Base-by-base conservation (phyloP, 2,113 vertebrate species). In the Cyanoderma ruficeps region DNA sequence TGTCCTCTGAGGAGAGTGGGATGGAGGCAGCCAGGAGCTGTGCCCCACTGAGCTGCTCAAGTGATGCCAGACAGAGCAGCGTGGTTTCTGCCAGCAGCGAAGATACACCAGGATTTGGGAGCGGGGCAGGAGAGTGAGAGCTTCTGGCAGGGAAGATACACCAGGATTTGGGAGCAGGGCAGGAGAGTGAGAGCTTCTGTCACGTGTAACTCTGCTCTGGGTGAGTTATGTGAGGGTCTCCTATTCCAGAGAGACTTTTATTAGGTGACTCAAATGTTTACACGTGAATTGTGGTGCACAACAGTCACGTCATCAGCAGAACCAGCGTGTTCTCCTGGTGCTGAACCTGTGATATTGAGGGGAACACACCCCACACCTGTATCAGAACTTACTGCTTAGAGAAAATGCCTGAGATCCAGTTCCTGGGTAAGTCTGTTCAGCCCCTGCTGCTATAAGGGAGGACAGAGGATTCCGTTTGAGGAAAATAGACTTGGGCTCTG, bases 271-370 rank as follows among this genome's bases (percentile, higher is more conserved):
- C 0, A 0, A 13, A 8, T 6, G 10, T 59, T 49, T 15, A 1
- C 14, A 3, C 1, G 0, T 23, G 78, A 39, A 25, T 20, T 0
- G 0, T 7, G 41, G 52, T 30, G 55, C 15, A 2, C 30, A 49
- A 3, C 10, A 1, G 15, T 49, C 17, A 3, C 11, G 1, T 4
- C 50, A 44, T 6, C 68, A 31, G 42, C 47, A 15, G 12, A 41
- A 7, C 2, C 19, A 37, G 60, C 3, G 12, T 6, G 4, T 17
- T 59, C 47, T 11, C 60, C 89, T 70, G 24, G 30, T 68, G 90
- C 6, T 8, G 30, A 41, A 10, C n/a, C 53, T 30, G 27, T 28
- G 19, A 3, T 12, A 2, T 2, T 0, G 24, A 50, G 60, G 21
- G 27, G 42, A 44, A 4, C 33, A 20, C 33, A 31, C 31, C 30